Percentiles rank a stretch among this genome's conserved stretches.
Evolutionary conservation across 35 echinoderm and acorn worm species (phyloP).

Genomic region (Nesometra sesokonis): DNA sequence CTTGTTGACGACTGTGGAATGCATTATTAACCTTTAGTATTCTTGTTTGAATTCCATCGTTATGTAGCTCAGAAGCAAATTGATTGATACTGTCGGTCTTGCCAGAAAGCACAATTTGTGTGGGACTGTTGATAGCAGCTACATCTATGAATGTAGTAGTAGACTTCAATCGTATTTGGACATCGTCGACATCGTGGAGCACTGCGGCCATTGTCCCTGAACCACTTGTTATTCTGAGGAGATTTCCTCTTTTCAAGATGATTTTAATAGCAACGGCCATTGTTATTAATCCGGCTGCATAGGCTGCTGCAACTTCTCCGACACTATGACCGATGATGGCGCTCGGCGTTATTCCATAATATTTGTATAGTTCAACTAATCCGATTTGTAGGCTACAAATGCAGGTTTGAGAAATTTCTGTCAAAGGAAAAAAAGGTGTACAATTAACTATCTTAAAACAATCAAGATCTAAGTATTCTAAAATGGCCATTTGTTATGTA

Average conservation of each 20-base stretch:
- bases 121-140: slow-evolving; percentile 40
- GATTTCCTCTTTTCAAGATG: slow-evolving; percentile 30
- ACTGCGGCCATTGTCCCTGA: slow-evolving; percentile 48
- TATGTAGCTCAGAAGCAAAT: slow-evolving; percentile 10
- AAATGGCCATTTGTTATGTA: too few relatives aligned
- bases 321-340: slow-evolving; percentile 51
- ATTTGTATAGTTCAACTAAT: slow-evolving; percentile 28
- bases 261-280: slow-evolving; percentile 27
- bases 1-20: slow-evolving; percentile 77
- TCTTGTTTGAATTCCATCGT: slow-evolving; percentile 24
- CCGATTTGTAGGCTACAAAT: slow-evolving; percentile 28
- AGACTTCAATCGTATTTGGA: background rate
- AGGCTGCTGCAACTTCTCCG: slow-evolving; percentile 52
- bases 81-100: background rate
- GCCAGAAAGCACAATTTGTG: slow-evolving; percentile 64
- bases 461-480: too few relatives aligned
- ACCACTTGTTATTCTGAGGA: slow-evolving; percentile 23
- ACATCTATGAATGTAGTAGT: slow-evolving; percentile 17
- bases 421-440: background rate
- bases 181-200: slow-evolving; percentile 22
- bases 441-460: too few relatives aligned
- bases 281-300: slow-evolving; percentile 26
- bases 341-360: slow-evolving; percentile 23
- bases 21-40: slow-evolving; percentile 65
- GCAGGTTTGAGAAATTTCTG: slow-evolving; percentile 45